Base-by-base conservation (phyloP, 2,797 vertebrate species). In the Rhabdophis nuchalis region DNA sequence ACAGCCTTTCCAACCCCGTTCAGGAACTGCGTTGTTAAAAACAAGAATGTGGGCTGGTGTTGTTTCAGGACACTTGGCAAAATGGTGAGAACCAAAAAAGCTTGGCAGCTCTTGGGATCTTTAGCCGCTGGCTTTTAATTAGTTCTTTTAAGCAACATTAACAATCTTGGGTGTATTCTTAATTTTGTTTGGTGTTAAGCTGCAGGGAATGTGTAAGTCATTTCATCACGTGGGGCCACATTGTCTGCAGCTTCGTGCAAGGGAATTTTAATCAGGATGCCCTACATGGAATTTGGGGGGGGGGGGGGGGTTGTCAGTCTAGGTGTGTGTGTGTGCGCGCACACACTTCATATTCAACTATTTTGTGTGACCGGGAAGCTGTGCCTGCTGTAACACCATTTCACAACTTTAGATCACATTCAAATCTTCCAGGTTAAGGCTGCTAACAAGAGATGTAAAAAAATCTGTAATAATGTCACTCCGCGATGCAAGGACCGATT, bases 61-160 rank as follows among this genome's bases (percentile, higher is more conserved):
- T 93, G 90, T 11, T 85, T 85, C 0, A 0, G 32, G 92, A 88
- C 36, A 89, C 95, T 82, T 95, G 91, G 89, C 85, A 82, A 14
- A 85, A 23, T 1, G 0, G 64, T 93, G 94, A 23, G 86, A 27
- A 61, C 91, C 90, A 16, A 94, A 68, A 93, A 86, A 85, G 94
- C 94, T 90, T 8, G 0, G 85, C 0, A 1, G 86, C 95, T 90
- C 0, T 0, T 89, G 90, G 92, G 94, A 94, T 95, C 94, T 95
- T 92, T 85, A 52, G 93, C 93, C 4, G 23, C 87, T 93, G 85
- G 16, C 94, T 94, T 95, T 89, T 93, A 94, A 95, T 93, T 94
- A 94, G 93, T 27, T 91, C 41, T 86, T 90, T 61, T 86, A 56
- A 61, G 72, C 89, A 88, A 60, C 60, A 58, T 88, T 88, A 56